Conservation (phyloP, 1,140 invertebrate genomes). For the Orchesella cincta region DNA sequence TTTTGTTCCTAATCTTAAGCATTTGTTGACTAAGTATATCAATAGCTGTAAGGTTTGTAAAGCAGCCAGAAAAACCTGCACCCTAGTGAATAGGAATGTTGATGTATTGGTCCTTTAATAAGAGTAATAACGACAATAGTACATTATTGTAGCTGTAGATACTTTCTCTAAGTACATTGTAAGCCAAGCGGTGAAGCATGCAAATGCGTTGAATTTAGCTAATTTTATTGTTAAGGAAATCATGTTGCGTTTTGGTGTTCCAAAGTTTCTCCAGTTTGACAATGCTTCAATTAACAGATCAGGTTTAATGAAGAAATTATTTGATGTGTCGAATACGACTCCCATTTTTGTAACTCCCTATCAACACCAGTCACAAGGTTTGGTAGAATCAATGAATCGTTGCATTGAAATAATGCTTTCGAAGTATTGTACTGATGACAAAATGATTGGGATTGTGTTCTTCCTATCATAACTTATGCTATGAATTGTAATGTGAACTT, state of each 20-base stretch:
- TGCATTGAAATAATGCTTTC: background rate
- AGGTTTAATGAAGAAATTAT: background rate
- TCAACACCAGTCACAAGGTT: background rate
- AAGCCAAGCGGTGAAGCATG: background rate
- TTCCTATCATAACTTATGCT: background rate
- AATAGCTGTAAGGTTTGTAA: background rate
- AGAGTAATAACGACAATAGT: background rate
- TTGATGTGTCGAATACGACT: background rate
- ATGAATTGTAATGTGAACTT: background rate
- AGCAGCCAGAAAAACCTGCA: background rate
- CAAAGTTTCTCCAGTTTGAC: background rate
- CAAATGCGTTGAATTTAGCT: background rate
- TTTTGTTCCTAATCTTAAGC: background rate
- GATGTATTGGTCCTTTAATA: background rate
- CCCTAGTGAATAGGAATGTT: background rate
- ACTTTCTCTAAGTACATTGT: background rate
- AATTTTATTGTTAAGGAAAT: background rate
- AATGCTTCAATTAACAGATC: background rate
- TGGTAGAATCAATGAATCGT: background rate
- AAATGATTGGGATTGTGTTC: background rate
- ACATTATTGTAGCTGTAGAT: background rate
- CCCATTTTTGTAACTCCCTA: background rate
- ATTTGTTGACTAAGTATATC: background rate
- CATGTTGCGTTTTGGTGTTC: background rate
- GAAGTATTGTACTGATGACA: background rate